Conservation (phyloP, 1,140 invertebrate species). For the Diachasma alloeum region DNA sequence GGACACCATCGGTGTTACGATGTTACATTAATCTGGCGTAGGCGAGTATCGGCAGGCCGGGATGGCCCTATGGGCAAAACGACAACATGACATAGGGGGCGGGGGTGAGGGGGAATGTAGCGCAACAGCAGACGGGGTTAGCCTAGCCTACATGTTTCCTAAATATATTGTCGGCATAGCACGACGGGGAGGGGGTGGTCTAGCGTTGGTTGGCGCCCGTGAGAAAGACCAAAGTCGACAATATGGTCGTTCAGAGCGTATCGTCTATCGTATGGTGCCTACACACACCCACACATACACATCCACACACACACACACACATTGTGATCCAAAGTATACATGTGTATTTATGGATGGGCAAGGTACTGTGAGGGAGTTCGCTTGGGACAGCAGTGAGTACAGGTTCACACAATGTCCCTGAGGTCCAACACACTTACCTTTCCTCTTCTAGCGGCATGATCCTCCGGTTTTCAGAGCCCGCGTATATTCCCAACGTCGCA, state of each 20-base stretch:
- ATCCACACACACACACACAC: background rate
- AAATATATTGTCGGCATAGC: conserved; percentile 50
- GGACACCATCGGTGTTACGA: conserved; percentile 55
- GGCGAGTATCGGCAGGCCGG: conserved; percentile 52
- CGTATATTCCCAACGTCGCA: conserved; percentile 45
- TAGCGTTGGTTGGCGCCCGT: conserved; percentile 4
- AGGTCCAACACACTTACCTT: conserved; percentile 37
- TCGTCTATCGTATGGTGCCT: conserved; percentile 30
- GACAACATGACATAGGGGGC: background rate
- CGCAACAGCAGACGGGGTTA: conserved; percentile 6
- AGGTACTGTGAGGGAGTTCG: conserved; percentile 19
- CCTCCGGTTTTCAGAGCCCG: conserved; percentile 26
- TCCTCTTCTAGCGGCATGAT: conserved; percentile 40
- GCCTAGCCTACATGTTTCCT: conserved; percentile 46
- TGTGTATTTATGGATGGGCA: conserved; percentile 13
- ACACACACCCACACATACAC: background rate
- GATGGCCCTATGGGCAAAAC: conserved; percentile 22
- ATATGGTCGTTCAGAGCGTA: conserved; percentile 24
- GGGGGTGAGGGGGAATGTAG: conserved; percentile 15
- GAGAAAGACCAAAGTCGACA: conserved; percentile 5
- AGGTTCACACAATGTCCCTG: conserved; percentile 34
- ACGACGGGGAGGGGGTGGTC: background rate
- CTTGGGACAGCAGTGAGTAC: conserved; percentile 31
- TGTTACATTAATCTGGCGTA: conserved; percentile 55
- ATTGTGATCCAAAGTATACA: conserved; percentile 31